phyloP scores from a whole-genome alignment of 2,113 vertebrate species.

The Sisor rabdophorus region DNA sequence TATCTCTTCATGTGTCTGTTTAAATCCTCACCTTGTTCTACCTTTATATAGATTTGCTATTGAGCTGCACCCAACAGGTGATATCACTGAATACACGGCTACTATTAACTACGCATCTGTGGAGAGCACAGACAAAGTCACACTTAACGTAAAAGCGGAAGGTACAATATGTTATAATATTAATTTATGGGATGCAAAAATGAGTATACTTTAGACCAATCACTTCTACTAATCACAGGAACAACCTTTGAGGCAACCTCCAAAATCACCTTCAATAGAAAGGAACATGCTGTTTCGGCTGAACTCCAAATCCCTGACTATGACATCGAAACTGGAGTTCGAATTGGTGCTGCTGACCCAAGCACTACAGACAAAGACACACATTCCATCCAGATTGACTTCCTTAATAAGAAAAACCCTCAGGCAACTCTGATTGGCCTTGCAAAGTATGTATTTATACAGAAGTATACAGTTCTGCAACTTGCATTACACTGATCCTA shows the following conservation, averaged over 20 bases:
- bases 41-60: conserved; percentile 66
- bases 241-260: conserved; percentile 69
- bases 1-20: not conserved
- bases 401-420: conserved; percentile 79
- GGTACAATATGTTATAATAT: conserved; percentile 63
- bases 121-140: conserved; percentile 74
- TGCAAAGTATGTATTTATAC: conserved; percentile 73
- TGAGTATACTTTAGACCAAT: not conserved
- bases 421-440: conserved; percentile 77
- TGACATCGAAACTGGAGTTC: conserved; percentile 76
- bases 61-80: conserved; percentile 78
- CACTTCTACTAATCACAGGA: conserved; percentile 60
- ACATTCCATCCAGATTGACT: conserved; percentile 75
- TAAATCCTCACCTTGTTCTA: not conserved
- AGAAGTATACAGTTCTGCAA: not conserved
- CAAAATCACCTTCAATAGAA: conserved; percentile 77
- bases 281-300: conserved; percentile 68
- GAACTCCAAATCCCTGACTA: conserved; percentile 78
- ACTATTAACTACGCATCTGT: conserved; percentile 68
- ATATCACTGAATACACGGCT: conserved; percentile 80
- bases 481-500: not conserved
- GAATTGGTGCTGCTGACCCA: conserved; percentile 73
- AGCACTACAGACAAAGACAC: conserved; percentile 62
- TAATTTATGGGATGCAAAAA: not conserved
- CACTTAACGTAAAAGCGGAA: conserved; percentile 75